Evolutionary conservation across 1,140 invertebrate genomes (phyloP).

Genomic region (Chrysomallon squamiferum): DNA sequence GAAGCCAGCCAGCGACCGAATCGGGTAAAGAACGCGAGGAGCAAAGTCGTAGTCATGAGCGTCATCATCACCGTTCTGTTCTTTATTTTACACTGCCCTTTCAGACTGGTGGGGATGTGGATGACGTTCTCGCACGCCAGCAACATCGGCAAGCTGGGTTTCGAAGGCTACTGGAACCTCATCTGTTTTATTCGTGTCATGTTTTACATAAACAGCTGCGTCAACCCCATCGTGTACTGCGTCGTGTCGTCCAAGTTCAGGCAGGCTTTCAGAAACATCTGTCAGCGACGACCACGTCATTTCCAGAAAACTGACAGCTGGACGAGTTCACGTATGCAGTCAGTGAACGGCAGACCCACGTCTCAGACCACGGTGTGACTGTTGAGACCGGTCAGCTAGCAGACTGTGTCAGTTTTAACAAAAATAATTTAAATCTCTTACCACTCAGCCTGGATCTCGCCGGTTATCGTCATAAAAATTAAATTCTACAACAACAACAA

Average conservation of each 20-base stretch:
- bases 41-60: slow-evolving; percentile 80
- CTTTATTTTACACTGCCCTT: slow-evolving; percentile 86
- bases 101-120: slow-evolving; percentile 77
- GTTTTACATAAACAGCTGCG: slow-evolving; percentile 19
- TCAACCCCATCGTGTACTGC: slow-evolving; percentile 10
- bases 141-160: slow-evolving; percentile 71
- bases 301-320: neutral
- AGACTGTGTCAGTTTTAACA: no score
- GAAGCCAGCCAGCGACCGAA: slow-evolving; percentile 54
- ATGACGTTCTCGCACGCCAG: slow-evolving; percentile 70
- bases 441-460: no score
- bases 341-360: no score
- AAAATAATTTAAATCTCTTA: no score
- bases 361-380: no score
- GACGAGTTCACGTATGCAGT: neutral
- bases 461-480: no score
- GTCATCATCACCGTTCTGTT: slow-evolving; percentile 87
- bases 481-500: no score
- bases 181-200: slow-evolving; percentile 75
- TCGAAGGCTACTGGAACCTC: slow-evolving; percentile 82
- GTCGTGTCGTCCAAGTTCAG: slow-evolving; percentile 13
- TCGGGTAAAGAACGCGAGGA: slow-evolving; percentile 65
- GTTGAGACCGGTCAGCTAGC: no score
- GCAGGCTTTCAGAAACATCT: slow-evolving; percentile 3
- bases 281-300: neutral